These are phyloP conservation scores for Stomatorhinus ivindoensis DNA, from an alignment of 2,113 vertebrate genomes.

Conservation along the genomic window DNA sequence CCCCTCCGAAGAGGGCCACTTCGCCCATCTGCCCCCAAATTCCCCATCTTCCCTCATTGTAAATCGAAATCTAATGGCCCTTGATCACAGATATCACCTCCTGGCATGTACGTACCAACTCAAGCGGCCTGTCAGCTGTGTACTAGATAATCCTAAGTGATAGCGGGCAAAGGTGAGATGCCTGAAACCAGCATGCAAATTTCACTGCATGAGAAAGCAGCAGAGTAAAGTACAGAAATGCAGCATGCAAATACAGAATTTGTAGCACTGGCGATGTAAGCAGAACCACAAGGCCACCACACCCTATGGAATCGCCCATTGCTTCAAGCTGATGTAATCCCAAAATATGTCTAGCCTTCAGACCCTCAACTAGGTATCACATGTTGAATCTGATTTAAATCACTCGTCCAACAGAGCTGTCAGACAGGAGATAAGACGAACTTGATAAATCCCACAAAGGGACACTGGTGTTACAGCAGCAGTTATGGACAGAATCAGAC, in stretches of 20 bases:
- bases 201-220: neutral
- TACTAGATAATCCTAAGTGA: neutral
- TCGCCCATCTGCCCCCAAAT: neutral
- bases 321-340: neutral
- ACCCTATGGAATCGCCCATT: neutral
- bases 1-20: neutral
- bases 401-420: neutral
- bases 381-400: neutral
- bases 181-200: neutral
- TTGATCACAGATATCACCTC: neutral
- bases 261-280: neutral
- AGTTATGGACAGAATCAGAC: neutral
- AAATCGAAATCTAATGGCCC: neutral
- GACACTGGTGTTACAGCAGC: neutral
- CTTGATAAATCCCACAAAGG: neutral
- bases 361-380: neutral
- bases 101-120: neutral
- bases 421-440: neutral
- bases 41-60: neutral
- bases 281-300: neutral
- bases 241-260: neutral
- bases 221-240: neutral
- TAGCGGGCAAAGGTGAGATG: neutral
- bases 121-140: neutral
- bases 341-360: neutral